These are phyloP conservation scores for Agrochola litura DNA, from an alignment of 2,888 invertebrate species.

Conservation along the genomic window DNA sequence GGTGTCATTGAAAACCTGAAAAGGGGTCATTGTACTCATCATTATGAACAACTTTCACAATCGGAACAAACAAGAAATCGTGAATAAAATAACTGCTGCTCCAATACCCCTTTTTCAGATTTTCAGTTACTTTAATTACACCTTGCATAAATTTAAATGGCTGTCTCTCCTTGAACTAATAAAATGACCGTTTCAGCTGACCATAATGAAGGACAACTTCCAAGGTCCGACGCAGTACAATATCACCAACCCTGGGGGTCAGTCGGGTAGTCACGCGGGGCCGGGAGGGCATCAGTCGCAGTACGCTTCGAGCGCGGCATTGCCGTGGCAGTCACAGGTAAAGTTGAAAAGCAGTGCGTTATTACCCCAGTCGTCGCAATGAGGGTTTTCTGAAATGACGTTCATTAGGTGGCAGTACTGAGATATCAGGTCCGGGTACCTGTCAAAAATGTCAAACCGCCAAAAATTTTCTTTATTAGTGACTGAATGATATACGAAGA, in stretches of 20 bases:
- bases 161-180: neutral
- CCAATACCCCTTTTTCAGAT: neutral
- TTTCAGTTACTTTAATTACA: neutral
- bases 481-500: too few species aligned
- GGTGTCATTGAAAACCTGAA: neutral
- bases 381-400: neutral
- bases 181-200: slow-evolving; percentile 71
- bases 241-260: slow-evolving; percentile 53
- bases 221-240: slow-evolving; percentile 78
- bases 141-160: neutral
- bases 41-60: neutral
- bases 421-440: too few species aligned
- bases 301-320: slow-evolving; percentile 42
- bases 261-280: slow-evolving; percentile 18
- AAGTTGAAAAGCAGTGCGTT: neutral
- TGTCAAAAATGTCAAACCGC: too few species aligned
- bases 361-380: neutral
- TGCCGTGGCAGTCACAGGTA: slow-evolving; percentile 56
- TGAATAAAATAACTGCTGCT: neutral
- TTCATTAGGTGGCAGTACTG: too few species aligned
- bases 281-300: slow-evolving; percentile 32
- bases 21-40: neutral
- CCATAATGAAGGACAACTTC: slow-evolving; percentile 83
- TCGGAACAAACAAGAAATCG: neutral
- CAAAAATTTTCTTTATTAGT: too few species aligned